Evolutionary conservation across 2,113 vertebrate species (phyloP).

Genomic region (Perca schrenkii): DNA sequence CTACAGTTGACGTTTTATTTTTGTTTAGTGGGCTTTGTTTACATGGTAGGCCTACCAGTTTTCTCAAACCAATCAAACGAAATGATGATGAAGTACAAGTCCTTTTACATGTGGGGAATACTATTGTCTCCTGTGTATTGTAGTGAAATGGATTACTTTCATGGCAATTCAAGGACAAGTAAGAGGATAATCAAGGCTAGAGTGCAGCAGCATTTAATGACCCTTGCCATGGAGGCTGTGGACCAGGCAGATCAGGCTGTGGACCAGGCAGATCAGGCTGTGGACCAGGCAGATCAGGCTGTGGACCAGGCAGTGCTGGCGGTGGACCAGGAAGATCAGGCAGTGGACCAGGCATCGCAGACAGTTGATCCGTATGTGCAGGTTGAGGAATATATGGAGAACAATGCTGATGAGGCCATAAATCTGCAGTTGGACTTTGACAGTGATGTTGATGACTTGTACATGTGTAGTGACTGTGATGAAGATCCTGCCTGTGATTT

Average conservation of each 20-base stretch:
- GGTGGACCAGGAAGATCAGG: neutral
- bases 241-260: conserved; percentile 3
- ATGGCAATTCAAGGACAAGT: neutral
- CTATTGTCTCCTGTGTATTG: neutral
- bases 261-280: too few species aligned
- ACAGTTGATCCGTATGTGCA: neutral
- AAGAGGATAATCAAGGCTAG: neutral
- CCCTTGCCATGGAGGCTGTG: conserved; percentile 5
- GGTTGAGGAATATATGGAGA: neutral
- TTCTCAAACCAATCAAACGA: neutral
- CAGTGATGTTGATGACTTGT: neutral
- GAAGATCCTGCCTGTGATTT: conserved; percentile 9
- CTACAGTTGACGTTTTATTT: neutral
- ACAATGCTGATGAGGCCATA: neutral
- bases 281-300: too few species aligned
- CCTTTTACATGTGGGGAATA: neutral
- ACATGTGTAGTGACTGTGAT: neutral
- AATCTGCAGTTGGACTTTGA: neutral
- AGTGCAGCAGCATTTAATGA: conserved; percentile 19
- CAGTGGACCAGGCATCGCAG: neutral
- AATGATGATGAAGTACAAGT: neutral
- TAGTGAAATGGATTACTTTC: neutral
- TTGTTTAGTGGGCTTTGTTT: neutral
- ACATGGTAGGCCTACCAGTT: neutral
- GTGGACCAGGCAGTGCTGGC: neutral